Base-by-base conservation (phyloP, 2,888 invertebrate genomes). In the Stramonita haemastoma region DNA sequence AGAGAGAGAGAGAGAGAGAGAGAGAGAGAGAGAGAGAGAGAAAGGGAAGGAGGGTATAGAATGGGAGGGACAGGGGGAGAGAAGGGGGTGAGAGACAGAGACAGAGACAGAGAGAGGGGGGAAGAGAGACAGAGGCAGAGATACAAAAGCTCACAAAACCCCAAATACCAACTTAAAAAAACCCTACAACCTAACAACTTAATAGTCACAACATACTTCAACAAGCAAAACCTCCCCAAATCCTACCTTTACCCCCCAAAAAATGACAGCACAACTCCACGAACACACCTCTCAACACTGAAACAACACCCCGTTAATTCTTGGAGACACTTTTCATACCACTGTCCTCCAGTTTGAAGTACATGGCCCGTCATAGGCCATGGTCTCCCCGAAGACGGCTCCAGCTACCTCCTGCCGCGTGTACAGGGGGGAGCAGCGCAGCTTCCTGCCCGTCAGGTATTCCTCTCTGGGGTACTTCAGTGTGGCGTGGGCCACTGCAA, bases 281-380 rank as follows among this genome's bases (percentile, higher is more conserved):
- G 8, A 46, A 46, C 46, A 46, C 46, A 46, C 46, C 46, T 46
- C 46, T 46, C 46, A 66, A 66, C 17, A 13, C 66, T 22, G 17
- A 22, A 17, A 66, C 66, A 17, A 66, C 66, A 66, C 13, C 66
- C 26, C 13, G 5, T 66, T 22, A 6, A 17, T 22, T 17, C 17
- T 66, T 2, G 13, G 1, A 11, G n/a, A 79, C 46, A 26, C 17
- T 13, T 26, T 46, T 1, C 57, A 0, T n/a, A 87, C 87, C 87
- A 90, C 91, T 90, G 86, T 91, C 90, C 56, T 87, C 86, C 36
- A 90, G 89, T 19, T 91, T 90, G 95, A 99, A 99, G 97, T 98
- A 99, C 70, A 98, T 97, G 0, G 99, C 99, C 91, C 99, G 97
- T 99, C 99, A 95, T 99, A 99, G 0, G 99, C 99, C 98, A 99